These are phyloP conservation scores for Archaeoteleia sp. DNA, from an alignment of 2,888 invertebrate species.

Conservation along the genomic window DNA sequence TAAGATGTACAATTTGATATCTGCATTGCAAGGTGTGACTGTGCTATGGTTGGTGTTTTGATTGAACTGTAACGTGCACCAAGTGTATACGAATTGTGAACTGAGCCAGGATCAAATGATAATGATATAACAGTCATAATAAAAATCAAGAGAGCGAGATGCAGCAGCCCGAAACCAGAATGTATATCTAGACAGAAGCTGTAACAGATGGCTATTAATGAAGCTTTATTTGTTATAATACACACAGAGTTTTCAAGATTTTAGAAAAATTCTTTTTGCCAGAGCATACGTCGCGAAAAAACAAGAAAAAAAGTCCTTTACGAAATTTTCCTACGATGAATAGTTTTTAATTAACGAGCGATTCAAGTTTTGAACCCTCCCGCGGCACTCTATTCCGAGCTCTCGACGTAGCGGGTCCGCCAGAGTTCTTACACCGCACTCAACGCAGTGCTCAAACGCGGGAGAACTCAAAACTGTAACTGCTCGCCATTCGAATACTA, in stretches of 20 bases:
- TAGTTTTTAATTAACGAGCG: no score
- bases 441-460: no score
- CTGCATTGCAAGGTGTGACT: constrained; percentile 1
- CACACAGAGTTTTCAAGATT: constrained; percentile 36
- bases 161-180: constrained; percentile 52
- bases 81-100: constrained; percentile 33
- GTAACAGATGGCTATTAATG: constrained; percentile 45
- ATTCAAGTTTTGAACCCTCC: no score
- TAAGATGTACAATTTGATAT: no score
- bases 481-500: no score
- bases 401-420: no score
- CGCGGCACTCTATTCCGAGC: no score
- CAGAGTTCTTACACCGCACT: no score
- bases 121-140: constrained; percentile 35
- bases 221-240: constrained; percentile 45
- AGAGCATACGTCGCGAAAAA: constrained; percentile 40
- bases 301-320: no score
- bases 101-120: constrained; percentile 27
- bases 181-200: constrained; percentile 49
- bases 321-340: no score
- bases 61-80: constrained; percentile 27
- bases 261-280: no score
- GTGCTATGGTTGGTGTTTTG: neutral
- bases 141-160: constrained; percentile 45
- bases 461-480: no score